These are phyloP conservation scores for Anorthoa munda DNA, from an alignment of 2,888 invertebrate species.

Conservation along the genomic window DNA sequence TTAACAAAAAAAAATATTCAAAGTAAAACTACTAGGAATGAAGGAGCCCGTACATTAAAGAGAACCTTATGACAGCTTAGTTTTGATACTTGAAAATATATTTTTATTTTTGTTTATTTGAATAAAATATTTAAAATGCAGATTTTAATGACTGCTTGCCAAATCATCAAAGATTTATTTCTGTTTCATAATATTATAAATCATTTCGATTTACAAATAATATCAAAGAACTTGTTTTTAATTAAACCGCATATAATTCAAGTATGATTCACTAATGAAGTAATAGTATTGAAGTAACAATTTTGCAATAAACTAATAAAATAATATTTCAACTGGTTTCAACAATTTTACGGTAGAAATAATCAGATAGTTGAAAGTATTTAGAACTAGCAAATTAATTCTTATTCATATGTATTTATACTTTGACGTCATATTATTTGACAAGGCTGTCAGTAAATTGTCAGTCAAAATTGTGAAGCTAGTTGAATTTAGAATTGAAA, in stretches of 20 bases:
- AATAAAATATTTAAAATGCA: background rate
- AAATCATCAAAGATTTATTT: constrained; percentile 2
- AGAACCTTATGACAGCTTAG: background rate
- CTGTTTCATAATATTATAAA: background rate
- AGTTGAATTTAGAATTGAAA: background rate
- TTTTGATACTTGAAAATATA: constrained; percentile 41
- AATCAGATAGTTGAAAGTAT: background rate
- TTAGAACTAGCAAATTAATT: background rate
- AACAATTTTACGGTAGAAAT: background rate
- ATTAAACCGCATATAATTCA: background rate
- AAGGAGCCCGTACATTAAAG: background rate
- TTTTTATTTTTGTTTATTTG: background rate
- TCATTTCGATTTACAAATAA: constrained; percentile 10
- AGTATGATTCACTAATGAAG: background rate
- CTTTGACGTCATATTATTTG: background rate
- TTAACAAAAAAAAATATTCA: too few species aligned
- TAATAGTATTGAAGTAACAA: background rate
- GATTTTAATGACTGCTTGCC: background rate
- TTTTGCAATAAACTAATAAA: background rate
- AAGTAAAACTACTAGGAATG: background rate
- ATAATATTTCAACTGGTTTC: background rate
- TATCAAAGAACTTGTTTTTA: constrained; percentile 19
- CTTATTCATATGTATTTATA: background rate
- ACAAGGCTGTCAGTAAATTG: background rate
- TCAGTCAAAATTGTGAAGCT: background rate